phyloP scores from a whole-genome alignment of 2,888 invertebrate genomes.

The Diploptera punctata region DNA sequence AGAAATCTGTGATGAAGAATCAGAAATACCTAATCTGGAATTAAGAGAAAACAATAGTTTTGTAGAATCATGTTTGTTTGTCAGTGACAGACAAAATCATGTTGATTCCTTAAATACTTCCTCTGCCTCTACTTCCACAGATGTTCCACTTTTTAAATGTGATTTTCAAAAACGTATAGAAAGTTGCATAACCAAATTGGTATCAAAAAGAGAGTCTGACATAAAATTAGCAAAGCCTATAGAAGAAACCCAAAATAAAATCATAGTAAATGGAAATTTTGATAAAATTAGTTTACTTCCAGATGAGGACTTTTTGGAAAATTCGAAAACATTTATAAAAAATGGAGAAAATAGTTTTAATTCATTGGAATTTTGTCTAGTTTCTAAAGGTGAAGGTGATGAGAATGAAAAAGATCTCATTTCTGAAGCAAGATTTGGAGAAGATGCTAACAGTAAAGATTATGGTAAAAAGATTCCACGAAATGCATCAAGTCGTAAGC shows the following conservation, averaged over 20 bases:
- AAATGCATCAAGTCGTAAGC: constrained; percentile 42
- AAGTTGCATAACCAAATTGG: constrained; percentile 45
- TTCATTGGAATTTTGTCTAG: constrained; percentile 50
- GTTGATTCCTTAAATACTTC: too few species aligned
- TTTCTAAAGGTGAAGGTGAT: constrained; percentile 48
- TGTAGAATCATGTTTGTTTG: too few species aligned
- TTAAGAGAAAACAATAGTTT: too few species aligned
- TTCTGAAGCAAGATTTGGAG: constrained; percentile 14
- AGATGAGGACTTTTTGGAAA: too few species aligned
- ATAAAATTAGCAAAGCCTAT: background rate
- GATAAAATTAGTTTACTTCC: too few species aligned
- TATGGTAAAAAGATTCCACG: background rate
- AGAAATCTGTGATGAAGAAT: background rate
- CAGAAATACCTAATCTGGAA: too few species aligned
- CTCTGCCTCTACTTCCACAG: constrained; percentile 27
- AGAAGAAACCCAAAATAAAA: too few species aligned
- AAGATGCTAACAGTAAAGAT: background rate
- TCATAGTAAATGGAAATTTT: too few species aligned
- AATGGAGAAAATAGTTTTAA: constrained; percentile 46
- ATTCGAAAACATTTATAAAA: too few species aligned
- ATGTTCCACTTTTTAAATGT: constrained; percentile 43
- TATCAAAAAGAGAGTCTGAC: constrained; percentile 8
- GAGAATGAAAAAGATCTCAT: background rate
- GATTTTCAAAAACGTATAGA: constrained; percentile 46
- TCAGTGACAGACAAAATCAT: too few species aligned